Base-by-base conservation (phyloP, 2,797 vertebrate species). In the Chelon labrosus region DNA sequence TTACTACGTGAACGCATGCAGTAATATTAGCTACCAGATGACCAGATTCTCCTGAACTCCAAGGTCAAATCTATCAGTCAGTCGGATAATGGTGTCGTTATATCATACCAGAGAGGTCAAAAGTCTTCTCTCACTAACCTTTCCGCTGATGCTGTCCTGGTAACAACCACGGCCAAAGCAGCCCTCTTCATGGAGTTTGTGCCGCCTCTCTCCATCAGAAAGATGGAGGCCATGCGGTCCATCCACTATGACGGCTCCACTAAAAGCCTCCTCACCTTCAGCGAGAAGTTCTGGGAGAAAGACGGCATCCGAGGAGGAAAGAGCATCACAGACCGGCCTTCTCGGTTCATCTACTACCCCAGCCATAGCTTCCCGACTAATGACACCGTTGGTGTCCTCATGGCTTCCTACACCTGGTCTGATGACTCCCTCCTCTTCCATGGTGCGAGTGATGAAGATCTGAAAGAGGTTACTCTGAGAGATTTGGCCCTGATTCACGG, bases 121-220 rank as follows among this genome's bases (percentile, higher is more conserved):
- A 1, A 19, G 12, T 46, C 69, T 0, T 4, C 41, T 19, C 0
- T 90, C 3, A 75, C 20, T 0, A 52, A 60, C 9, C 25, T 92
- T 6, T 55, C 55, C 0, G 94, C 89, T 0, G 93, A 96, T 11
- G 38, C 76, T 0, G 91, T 90, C 22, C 69, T 96, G 62, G 75
- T 95, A 39, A 94, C 95, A 0, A 81, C 84, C n/a, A 95, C 93
- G 2, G 92, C 94, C 63, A 95, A 94, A 27, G 94, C 95, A 0
- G 80, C 93, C 2, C 91, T 92, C n/a, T 91, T 92, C 49, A 83
- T 95, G 0, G 50, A 85, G 16, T 95, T 95, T 59, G 27, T 74
- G 0, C 95, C 94, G 0, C 79, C 91, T 16, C 88, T 96, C 7
- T 72, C 93, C 4, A 13, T 4, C 2, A 5, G 0, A 10, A 92